These are phyloP conservation scores for Xestia sexstrigata DNA, from an alignment of 2,888 invertebrate species.

Conservation along the genomic window DNA sequence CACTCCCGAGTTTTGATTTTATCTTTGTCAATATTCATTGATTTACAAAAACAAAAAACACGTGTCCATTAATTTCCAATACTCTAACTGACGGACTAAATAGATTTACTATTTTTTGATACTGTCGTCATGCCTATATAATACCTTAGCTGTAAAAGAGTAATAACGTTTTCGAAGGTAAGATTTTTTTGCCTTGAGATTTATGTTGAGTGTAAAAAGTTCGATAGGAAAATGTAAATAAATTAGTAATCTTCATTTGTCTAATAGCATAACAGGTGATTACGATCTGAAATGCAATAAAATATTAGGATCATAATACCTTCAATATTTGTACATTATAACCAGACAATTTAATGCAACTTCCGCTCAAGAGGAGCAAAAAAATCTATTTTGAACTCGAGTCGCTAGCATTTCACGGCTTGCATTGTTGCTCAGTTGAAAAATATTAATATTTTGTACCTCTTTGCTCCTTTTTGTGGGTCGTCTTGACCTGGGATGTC, in stretches of 20 bases:
- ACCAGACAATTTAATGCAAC: constrained; percentile 25
- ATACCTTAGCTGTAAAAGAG: not conserved
- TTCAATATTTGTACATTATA: constrained; percentile 9
- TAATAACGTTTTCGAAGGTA: too few species aligned
- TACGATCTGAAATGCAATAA: too few species aligned
- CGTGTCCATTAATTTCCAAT: too few species aligned
- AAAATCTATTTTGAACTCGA: constrained; percentile 21
- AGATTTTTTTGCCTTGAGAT: not conserved
- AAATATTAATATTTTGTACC: constrained; percentile 75
- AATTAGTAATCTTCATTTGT: not conserved
- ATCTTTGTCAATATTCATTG: too few species aligned
- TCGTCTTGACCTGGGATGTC: constrained; percentile 74
- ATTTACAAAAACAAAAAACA: too few species aligned
- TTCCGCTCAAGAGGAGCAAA: constrained; percentile 18
- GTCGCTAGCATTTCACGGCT: constrained; percentile 49
- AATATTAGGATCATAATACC: not conserved
- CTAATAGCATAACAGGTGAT: not conserved
- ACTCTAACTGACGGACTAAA: too few species aligned
- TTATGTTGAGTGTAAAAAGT: not conserved
- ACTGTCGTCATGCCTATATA: too few species aligned
- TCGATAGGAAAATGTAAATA: not conserved
- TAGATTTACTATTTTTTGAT: too few species aligned
- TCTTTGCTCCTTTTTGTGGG: constrained; percentile 64
- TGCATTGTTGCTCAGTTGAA: constrained; percentile 67
- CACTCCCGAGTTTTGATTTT: too few species aligned